Base-by-base conservation (phyloP, 2,797 vertebrate species). In the Hirundo rustica region DNA sequence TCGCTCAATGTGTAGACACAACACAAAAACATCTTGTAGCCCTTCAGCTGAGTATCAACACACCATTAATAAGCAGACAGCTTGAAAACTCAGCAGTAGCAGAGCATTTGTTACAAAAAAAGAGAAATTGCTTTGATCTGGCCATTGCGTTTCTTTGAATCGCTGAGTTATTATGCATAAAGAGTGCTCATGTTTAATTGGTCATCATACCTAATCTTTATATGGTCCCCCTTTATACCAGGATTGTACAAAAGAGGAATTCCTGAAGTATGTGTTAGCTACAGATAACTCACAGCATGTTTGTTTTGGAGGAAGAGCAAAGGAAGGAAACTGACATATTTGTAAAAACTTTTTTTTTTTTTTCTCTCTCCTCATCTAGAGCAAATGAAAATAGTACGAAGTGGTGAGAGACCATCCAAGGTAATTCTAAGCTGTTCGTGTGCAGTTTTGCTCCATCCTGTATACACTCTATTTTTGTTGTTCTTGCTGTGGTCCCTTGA, bases 271-370 rank as follows among this genome's bases (percentile, higher is more conserved):
- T 4, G 1, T 92, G 91, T 82, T 89, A 50, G 88, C 81, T 92
- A 53, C 58, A 84, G 77, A 92, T 96, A 95, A 94, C 60, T 60
- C 70, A 20, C 48, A 64, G 64, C 1, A 1, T 84, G 58, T 96
- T 95, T 95, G 54, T 90, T 95, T 93, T 93, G 81, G 88, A 94
- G 75, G 70, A 95, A 93, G 74, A 92, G 88, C 80, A 87, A 92
- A 93, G 94, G 90, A 95, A 95, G 94, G 95, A 96, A 96, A 93
- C 61, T 4, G 73, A 42, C 58, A 42, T 80, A 44, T 44, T 90
- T 90, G 54, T 60, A 55, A 65, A 62, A 54, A 11, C 3, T 42
- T 53, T 67, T 92, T 75, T 38, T 38, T 92, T 67, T 61, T 50
- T 23, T 8, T 6, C 44, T 22, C 29, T 53, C 40, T 61, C 29